phyloP scores from a whole-genome alignment of 1,140 invertebrate genomes.

The Littorina saxatilis region DNA sequence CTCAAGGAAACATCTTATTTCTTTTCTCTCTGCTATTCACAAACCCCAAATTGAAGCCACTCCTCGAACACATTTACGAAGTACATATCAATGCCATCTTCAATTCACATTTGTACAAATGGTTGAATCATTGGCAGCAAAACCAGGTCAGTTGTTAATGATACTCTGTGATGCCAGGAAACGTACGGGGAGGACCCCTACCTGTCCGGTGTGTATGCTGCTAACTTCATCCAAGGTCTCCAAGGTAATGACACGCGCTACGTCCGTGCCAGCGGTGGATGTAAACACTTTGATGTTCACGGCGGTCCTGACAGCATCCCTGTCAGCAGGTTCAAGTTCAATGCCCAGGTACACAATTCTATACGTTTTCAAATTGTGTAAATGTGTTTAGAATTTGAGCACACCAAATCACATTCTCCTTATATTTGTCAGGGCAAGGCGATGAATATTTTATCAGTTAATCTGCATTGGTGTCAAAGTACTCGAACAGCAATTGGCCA shows the following conservation, averaged over 20 bases:
- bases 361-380: not conserved
- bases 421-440: not conserved
- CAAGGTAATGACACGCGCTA: slow-evolving; percentile 61
- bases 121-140: no score
- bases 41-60: no score
- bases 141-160: no score
- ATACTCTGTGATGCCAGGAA: not conserved
- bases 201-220: slow-evolving; percentile 56
- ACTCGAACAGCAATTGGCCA: no score
- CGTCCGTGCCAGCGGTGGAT: no score
- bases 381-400: no score
- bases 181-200: slow-evolving; percentile 72
- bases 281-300: no score
- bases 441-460: not conserved
- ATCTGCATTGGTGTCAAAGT: not conserved
- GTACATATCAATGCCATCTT: no score
- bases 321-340: slow-evolving; percentile 58
- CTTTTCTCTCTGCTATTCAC: no score
- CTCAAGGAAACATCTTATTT: no score
- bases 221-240: slow-evolving; percentile 61
- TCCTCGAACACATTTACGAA: no score
- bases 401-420: not conserved
- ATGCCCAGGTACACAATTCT: slow-evolving; percentile 59
- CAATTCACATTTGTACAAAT: no score
- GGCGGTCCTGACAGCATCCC: slow-evolving; percentile 71